Conservation (phyloP, 2,113 vertebrate genomes). For the Eptatretus burgeri region DNA sequence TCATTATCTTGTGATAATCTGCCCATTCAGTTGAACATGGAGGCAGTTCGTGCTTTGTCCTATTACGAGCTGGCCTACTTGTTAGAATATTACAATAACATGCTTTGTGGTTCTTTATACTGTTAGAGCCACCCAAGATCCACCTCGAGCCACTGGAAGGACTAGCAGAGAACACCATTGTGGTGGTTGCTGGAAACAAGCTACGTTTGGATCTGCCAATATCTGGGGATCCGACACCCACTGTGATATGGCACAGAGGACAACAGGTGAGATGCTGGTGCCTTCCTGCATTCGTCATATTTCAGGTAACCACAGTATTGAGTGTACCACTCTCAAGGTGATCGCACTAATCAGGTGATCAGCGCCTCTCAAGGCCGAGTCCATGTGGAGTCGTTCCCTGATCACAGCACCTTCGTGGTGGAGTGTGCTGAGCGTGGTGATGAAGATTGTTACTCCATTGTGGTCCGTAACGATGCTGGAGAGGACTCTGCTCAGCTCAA, state of each 20-base stretch:
- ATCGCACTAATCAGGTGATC: slow-evolving; percentile 18
- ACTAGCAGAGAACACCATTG: slow-evolving; percentile 26
- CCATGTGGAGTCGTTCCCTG: slow-evolving; percentile 23
- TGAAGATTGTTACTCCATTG: slow-evolving; percentile 35
- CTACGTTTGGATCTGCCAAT: slow-evolving; percentile 41
- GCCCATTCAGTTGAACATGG: too few species aligned
- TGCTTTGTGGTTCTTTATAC: too few species aligned
- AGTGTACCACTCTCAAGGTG: too few species aligned
- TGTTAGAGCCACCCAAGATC: slow-evolving; percentile 49
- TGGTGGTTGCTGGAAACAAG: slow-evolving; percentile 55
- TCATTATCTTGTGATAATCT: too few species aligned
- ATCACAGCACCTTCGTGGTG: slow-evolving; percentile 36
- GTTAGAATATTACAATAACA: too few species aligned
- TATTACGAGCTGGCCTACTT: too few species aligned
- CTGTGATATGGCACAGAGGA: slow-evolving; percentile 31
- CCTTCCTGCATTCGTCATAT: not conserved
- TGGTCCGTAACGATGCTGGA: slow-evolving; percentile 34
- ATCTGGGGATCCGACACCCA: slow-evolving; percentile 39
- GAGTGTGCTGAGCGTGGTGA: slow-evolving; percentile 31
- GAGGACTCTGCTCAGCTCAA: slow-evolving; percentile 31
- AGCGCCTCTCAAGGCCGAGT: slow-evolving; percentile 22
- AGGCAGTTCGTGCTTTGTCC: too few species aligned
- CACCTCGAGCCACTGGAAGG: slow-evolving; percentile 35
- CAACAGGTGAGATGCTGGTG: slow-evolving; percentile 15
- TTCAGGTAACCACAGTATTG: too few species aligned